phyloP scores from a whole-genome alignment of 53 echinoderm and acorn worm species.

The Patiria pectinifera region DNA sequence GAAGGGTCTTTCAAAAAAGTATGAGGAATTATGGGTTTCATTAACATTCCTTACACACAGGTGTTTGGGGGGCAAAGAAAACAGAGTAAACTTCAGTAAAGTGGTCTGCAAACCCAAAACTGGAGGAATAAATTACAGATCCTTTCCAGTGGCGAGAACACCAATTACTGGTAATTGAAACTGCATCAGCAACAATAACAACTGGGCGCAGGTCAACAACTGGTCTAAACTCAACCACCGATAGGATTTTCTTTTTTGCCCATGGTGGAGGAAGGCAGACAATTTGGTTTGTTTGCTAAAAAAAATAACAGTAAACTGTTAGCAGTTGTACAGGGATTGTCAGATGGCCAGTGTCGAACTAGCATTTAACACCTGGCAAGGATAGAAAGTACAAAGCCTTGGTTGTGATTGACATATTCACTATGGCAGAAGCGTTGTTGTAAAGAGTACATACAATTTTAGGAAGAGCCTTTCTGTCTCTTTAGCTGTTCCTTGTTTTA shows the following conservation, averaged over 20 bases:
- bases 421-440: too few species aligned
- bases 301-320: slow-evolving; percentile 4
- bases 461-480: too few species aligned
- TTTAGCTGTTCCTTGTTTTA: too few species aligned
- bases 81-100: not conserved
- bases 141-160: not conserved
- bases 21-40: not conserved
- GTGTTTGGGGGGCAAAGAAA: not conserved
- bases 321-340: not conserved
- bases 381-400: not conserved
- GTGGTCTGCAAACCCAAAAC: not conserved
- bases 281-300: not conserved
- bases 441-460: too few species aligned
- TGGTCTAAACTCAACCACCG: too few species aligned
- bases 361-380: not conserved
- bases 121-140: not conserved
- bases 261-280: not conserved
- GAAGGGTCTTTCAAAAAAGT: too few species aligned
- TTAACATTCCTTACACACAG: not conserved
- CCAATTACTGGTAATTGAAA: slow-evolving; percentile 18
- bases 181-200: slow-evolving; percentile 12
- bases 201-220: not conserved
- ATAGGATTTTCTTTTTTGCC: not conserved
- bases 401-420: not conserved
- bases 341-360: not conserved